These are phyloP conservation scores for Ciconia maguari DNA, from an alignment of 2,113 vertebrate species.

Conservation along the genomic window DNA sequence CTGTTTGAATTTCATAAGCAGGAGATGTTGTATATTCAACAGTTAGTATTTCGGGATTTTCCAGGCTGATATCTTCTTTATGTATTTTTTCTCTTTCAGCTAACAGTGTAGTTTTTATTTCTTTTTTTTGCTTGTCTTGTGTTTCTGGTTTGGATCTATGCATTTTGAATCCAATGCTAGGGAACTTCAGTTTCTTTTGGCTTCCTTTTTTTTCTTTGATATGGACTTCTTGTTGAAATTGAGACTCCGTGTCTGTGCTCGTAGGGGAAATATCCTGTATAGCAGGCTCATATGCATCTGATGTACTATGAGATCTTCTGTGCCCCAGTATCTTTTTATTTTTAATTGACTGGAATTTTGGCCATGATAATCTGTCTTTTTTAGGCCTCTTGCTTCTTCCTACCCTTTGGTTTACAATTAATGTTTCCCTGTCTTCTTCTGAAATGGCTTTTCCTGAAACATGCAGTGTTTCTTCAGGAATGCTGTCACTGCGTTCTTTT, in stretches of 20 bases:
- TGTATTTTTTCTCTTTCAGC: constrained; percentile 21
- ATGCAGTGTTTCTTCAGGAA: constrained; percentile 37
- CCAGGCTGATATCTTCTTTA: background rate
- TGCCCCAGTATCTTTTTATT: constrained; percentile 60
- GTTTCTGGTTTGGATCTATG: constrained; percentile 54
- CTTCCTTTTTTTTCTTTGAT: background rate
- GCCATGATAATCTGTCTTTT: constrained; percentile 77
- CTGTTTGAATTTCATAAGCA: background rate
- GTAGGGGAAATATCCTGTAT: constrained; percentile 58
- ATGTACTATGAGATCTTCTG: constrained; percentile 77
- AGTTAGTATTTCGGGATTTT: background rate
- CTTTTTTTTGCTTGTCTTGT: constrained; percentile 40
- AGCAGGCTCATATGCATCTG: constrained; percentile 70
- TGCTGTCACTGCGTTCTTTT: constrained; percentile 37
- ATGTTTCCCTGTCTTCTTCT: constrained; percentile 64
- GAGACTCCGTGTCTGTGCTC: constrained; percentile 70
- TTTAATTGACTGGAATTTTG: constrained; percentile 74
- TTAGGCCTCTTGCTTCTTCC: constrained; percentile 66
- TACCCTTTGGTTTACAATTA: constrained; percentile 55
- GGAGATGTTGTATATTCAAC: constrained; percentile 13
- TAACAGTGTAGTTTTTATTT: constrained; percentile 27
- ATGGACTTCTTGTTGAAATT: constrained; percentile 5
- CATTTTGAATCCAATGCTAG: constrained; percentile 66
- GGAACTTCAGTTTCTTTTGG: constrained; percentile 57
- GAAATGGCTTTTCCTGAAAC: constrained; percentile 39